Base-by-base conservation (phyloP, 2,113 vertebrate genomes). In the Acanthisitta chloris region DNA sequence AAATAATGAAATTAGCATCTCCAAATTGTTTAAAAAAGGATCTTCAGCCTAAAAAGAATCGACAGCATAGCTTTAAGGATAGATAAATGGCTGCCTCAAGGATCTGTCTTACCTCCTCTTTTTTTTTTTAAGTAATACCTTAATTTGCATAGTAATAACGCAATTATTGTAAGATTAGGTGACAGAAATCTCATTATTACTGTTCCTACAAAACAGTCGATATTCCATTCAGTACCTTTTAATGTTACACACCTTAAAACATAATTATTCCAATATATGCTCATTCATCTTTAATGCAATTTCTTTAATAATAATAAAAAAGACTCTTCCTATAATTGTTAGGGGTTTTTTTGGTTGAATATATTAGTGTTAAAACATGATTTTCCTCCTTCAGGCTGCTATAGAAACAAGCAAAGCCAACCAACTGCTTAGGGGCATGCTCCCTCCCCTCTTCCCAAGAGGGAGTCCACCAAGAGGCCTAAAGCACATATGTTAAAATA, bases 111-210 rank as follows among this genome's bases (percentile, higher is more conserved):
- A 96, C 97, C 96, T 95, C 84, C 69, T 96, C 61, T 88, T 93
- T 96, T 97, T 93, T 93, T 95, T 96, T 96, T 93, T 94, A 98
- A 98, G 97, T 98, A 98, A 98, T 98, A 98, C 97, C 98, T 98
- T 98, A 97, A 98, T 98, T 98, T 98, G 97, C 98, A 98, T 98
- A 98, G 97, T 98, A 98, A 98, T 98, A 98, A 98, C 98, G 97
- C 98, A 98, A 98, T 98, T 98, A 98, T 97, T 90, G 94, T 97
- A 98, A 98, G 98, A 98, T 98, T 98, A 98, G 98, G 96, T 97
- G 97, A 98, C 97, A 98, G 97, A 97, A 98, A 98, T 98, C 97
- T 98, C 97, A 98, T 98, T 98, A 98, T 97, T 98, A 97, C 97
- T 97, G 96, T 98, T 98, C 96, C 96, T 94, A 98, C 97, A 97